phyloP scores from a whole-genome alignment of 1,140 invertebrate species.

The Drosophila eugracilis region DNA sequence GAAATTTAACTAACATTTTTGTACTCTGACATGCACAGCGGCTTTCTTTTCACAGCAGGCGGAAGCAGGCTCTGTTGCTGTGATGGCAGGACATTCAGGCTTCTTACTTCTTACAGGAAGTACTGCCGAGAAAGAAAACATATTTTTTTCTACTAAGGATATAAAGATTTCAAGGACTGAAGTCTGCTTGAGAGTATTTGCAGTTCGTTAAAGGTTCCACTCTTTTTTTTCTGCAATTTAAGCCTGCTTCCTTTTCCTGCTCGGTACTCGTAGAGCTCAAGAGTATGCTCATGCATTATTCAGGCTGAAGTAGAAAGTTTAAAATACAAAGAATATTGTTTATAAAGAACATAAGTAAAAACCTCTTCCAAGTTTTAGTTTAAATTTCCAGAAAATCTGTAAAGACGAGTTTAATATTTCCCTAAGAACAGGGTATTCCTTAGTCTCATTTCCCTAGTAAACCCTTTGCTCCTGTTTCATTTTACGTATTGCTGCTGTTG shows the following conservation, averaged over 20 bases:
- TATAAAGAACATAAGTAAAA: too few relatives aligned
- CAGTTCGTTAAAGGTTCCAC: not conserved
- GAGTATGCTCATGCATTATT: not conserved
- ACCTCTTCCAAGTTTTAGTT: too few relatives aligned
- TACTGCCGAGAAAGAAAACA: slow-evolving; percentile 7
- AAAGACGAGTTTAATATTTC: not conserved
- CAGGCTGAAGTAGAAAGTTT: not conserved
- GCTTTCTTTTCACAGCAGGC: slow-evolving; percentile 46
- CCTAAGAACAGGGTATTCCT: not conserved
- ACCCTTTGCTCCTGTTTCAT: not conserved
- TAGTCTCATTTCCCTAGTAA: not conserved
- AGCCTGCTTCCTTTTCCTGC: not conserved
- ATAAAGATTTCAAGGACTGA: not conserved
- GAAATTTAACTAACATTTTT: slow-evolving; percentile 72
- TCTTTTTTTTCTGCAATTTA: not conserved
- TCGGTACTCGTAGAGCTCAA: not conserved
- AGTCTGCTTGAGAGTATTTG: not conserved
- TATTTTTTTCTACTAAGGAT: not conserved
- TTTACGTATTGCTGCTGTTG: slow-evolving; percentile 19
- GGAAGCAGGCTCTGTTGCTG: not conserved
- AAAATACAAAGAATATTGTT: too few relatives aligned
- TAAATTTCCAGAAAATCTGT: too few relatives aligned
- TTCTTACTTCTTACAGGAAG: not conserved
- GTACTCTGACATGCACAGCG: slow-evolving; percentile 45
- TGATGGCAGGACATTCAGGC: slow-evolving; percentile 20